Evolutionary conservation across 64 coral and sea anemone species (phyloP).

Genomic region (Dendrophyllia cribrosa): DNA sequence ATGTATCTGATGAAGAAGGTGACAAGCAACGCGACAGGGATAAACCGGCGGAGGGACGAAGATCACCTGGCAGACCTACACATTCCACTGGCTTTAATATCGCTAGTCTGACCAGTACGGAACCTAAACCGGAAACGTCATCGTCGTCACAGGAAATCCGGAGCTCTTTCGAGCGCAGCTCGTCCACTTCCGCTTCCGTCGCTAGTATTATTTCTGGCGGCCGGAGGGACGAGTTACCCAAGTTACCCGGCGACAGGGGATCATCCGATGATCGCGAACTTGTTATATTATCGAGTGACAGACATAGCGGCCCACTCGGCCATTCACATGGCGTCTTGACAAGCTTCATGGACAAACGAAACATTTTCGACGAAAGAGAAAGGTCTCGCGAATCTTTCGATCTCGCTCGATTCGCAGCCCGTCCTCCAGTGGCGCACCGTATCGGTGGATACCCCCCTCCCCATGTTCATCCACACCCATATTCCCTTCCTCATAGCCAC

Average conservation of each 20-base stretch:
- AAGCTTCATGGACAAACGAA: slow-evolving; percentile 76
- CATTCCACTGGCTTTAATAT: slow-evolving; percentile 86
- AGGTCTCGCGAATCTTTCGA: slow-evolving; percentile 80
- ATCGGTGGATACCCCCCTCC: slow-evolving; percentile 55
- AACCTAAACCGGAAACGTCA: slow-evolving; percentile 73
- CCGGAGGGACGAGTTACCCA: slow-evolving; percentile 74
- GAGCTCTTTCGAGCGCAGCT: slow-evolving; percentile 66
- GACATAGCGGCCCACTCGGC: slow-evolving; percentile 40
- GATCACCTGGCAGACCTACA: slow-evolving; percentile 65
- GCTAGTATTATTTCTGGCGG: slow-evolving; percentile 16
- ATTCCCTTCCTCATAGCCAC: slow-evolving; percentile 49
- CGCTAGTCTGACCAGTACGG: slow-evolving; percentile 80
- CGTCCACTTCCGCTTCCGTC: slow-evolving; percentile 3
- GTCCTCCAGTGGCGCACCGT: slow-evolving; percentile 54
- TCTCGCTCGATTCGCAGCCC: slow-evolving; percentile 58
- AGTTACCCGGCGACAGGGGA: slow-evolving; percentile 48
- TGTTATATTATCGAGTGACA: slow-evolving; percentile 79
- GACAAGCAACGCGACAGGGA: slow-evolving; percentile 71
- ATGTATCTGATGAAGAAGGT: slow-evolving; percentile 78
- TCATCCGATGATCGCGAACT: slow-evolving; percentile 74
- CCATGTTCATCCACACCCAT: slow-evolving; percentile 48
- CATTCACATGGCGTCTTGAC: slow-evolving; percentile 48
- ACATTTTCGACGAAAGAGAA: slow-evolving; percentile 71
- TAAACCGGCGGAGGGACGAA: slow-evolving; percentile 58
- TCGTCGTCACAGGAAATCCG: slow-evolving; percentile 49